Evolutionary conservation across 2,797 vertebrate species (phyloP).

Genomic region (Phyllotis vaccarum): DNA sequence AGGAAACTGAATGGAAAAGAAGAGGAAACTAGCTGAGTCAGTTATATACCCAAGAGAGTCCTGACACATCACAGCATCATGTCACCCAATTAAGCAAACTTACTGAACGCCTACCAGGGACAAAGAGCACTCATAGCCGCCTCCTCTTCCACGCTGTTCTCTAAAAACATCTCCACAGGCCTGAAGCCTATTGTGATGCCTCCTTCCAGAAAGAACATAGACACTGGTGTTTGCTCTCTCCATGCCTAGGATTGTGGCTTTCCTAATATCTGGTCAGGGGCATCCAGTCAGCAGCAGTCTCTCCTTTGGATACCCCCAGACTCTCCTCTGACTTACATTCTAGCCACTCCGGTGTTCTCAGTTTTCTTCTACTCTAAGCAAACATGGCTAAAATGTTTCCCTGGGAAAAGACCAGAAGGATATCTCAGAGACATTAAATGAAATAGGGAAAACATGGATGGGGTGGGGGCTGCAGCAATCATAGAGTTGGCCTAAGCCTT

Average conservation of each 20-base stretch:
- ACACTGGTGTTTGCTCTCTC: background rate
- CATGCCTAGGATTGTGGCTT: background rate
- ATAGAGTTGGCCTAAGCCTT: background rate
- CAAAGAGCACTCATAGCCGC: background rate
- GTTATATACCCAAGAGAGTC: background rate
- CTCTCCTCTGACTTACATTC: background rate
- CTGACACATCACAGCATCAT: background rate
- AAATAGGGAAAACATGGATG: background rate
- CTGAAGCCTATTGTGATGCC: background rate
- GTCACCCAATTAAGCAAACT: background rate
- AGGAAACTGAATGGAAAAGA: background rate
- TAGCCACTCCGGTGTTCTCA: background rate
- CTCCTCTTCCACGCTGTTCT: background rate
- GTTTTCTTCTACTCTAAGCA: background rate
- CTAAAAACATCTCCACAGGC: background rate
- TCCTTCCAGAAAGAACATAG: background rate
- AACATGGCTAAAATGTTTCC: background rate
- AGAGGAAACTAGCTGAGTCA: background rate
- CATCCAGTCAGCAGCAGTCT: background rate
- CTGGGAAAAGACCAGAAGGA: background rate
- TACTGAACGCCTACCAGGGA: background rate
- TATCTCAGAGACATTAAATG: background rate
- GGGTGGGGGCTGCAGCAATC: accelerated
- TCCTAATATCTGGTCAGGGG: background rate
- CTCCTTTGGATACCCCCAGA: background rate